Evolutionary conservation across 2,888 invertebrate species (phyloP), one percentile per base, ranked within the genome.

Genomic region (Blastobasis lacticolella): DNA sequence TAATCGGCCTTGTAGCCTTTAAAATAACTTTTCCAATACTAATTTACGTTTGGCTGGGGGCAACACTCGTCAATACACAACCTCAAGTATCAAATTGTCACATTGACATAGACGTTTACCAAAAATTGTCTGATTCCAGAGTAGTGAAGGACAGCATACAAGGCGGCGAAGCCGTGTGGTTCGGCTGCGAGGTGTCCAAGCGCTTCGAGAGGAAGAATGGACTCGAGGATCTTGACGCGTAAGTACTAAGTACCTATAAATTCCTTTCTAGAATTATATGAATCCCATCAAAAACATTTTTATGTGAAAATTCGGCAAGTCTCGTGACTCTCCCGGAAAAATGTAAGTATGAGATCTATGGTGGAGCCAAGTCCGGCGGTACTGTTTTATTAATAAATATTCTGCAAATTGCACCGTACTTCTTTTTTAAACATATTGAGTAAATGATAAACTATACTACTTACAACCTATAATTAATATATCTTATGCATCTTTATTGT

Each of bases 131-230:
- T 23, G 23, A 48, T 46, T 68, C 6, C 69, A 87, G 88, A 38
- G 87, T 92, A 40, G 93, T 94, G 1, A 92, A 91, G 7, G 92
- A 93, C 54, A 95, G 95, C 51, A 93, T 97, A 58, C 90, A 92
- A 57, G 91, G 91, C 4, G 94, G 94, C 1, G 95, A 96, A 72
- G 92, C 96, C 0, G 96, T 97, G 0, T 97, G 97, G 97, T 97
- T 97, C 75, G 97, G 97, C 0, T 96, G 95, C 75, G 96, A 97
- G 70, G 95, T 96, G 1, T 91, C 91, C 58, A 96, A 96, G 79
- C 82, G 94, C 50, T 94, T 94, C 73, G 92, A 94, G 49, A 82
- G 91, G 44, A 95, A 95, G 66, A 91, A 92, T 57, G 96, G 96
- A 8, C 90, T 95, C 9, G 92, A 94, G 64, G 95, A 95, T 74